Conservation (phyloP, 2,113 vertebrate genomes). For the Merops nubicus region DNA sequence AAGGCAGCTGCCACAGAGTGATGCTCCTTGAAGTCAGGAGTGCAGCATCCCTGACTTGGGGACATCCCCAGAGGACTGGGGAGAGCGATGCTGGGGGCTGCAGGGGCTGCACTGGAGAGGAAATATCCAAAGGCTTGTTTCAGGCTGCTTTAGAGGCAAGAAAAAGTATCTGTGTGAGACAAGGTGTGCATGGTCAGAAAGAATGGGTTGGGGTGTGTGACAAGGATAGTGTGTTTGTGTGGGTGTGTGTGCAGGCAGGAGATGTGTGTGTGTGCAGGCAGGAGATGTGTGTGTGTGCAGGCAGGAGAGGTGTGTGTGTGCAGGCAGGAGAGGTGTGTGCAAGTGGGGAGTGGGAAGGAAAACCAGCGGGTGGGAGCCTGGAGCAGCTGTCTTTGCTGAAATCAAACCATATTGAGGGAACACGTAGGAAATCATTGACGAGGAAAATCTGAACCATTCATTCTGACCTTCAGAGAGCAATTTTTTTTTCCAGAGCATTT, state of each 20-base stretch:
- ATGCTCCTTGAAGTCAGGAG: background rate
- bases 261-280: background rate
- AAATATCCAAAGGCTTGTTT: background rate
- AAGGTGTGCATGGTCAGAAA: fast-evolving
- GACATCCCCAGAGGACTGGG: no score
- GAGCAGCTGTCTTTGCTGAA: background rate
- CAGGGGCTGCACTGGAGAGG: background rate
- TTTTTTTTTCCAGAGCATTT: background rate
- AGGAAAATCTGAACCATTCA: background rate
- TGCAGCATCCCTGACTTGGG: background rate
- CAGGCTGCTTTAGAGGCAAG: background rate
- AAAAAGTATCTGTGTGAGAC: background rate
- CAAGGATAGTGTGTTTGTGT: no score
- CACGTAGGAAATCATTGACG: background rate
- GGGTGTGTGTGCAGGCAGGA: background rate
- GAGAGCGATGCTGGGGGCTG: background rate
- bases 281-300: background rate
- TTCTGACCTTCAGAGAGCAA: background rate
- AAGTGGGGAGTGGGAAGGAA: background rate
- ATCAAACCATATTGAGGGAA: background rate
- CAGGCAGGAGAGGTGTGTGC: background rate
- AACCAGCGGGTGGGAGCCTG: fast-evolving
- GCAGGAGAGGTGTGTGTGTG: no score
- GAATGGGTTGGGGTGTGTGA: background rate
- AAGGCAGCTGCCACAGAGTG: background rate